Evolutionary conservation across 2,888 invertebrate genomes (phyloP), one percentile per base, ranked within the genome.

Genomic region (Cosmia pyralina): DNA sequence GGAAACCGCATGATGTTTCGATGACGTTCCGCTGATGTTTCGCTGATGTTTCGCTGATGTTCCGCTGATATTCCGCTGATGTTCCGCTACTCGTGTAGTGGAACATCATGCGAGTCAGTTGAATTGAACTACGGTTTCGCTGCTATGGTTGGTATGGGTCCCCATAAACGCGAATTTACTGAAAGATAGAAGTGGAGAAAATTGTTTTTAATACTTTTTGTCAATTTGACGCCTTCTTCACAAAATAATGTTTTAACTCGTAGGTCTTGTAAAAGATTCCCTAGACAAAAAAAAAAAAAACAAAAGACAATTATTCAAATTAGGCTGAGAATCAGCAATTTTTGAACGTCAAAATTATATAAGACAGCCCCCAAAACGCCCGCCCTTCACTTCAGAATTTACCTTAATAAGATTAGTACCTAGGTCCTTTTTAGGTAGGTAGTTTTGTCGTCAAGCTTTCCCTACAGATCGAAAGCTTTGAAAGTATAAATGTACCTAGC

Each of bases 401-500:
- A n/a, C n/a, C n/a, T n/a, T n/a, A n/a, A n/a, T n/a, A n/a, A n/a
- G n/a, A n/a, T n/a, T n/a, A n/a, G n/a, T n/a, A n/a, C n/a, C n/a
- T n/a, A n/a, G n/a, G n/a, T n/a, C n/a, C n/a, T n/a, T n/a, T n/a
- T 28, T 28, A 28, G 28, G 15, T 60, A 58, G 34, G 8, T 48
- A 69, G n/a, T 41, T 50, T 52, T 15, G 15, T n/a, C 1, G 41
- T 15, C 22, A 65, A 52, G 41, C 65, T 52, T 44, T 44, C 44
- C 44, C 17, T 65, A 50, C 38, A 28, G 19, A 64, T 66, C 11
- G 52, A 66, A 41, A 65, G 50, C 66, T 41, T 64, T 19, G 0
- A 28, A 46, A 28, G 22, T 13, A 28, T 34, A 44, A 0, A 6
- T 13, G 28, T 28, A 38, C 38, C 38, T 52, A 28, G n/a, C n/a